A percentile compares a stretch with the other conserved stretches of the same genome.
phyloP scores from a whole-genome alignment of 1,140 invertebrate genomes.

The Sweltsa coloradensis region DNA sequence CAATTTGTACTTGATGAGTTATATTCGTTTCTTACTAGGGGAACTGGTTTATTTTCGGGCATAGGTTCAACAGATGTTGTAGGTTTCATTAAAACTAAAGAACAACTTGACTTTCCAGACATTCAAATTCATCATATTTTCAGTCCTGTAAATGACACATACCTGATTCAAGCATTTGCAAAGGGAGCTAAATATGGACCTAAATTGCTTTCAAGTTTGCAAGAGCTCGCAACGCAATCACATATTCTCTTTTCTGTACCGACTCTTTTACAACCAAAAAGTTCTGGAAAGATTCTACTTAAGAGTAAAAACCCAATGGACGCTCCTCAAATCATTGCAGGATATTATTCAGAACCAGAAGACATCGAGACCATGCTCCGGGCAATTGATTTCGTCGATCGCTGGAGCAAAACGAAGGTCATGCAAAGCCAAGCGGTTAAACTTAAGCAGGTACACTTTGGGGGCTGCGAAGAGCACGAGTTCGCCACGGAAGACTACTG shows the following conservation, averaged over 20 bases:
- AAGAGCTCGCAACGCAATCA: slow-evolving; percentile 17
- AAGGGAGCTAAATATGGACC: background rate
- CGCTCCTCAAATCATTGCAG: slow-evolving; percentile 37
- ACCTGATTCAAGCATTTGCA: background rate
- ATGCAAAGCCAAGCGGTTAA: slow-evolving; percentile 24
- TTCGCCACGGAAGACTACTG: slow-evolving; percentile 45
- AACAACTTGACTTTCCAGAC: slow-evolving; percentile 32
- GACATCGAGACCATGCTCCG: slow-evolving; percentile 23
- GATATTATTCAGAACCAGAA: slow-evolving; percentile 26
- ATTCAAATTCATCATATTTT: slow-evolving; percentile 38
- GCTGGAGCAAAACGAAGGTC: slow-evolving; percentile 20
- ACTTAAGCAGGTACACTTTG: slow-evolving; percentile 23
- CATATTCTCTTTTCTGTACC: slow-evolving; percentile 24
- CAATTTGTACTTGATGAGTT: background rate
- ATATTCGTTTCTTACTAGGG: slow-evolving; percentile 10
- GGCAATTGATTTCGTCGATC: slow-evolving; percentile 14
- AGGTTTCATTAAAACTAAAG: slow-evolving; percentile 8
- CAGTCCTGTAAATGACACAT: background rate
- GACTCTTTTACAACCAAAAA: slow-evolving; percentile 25
- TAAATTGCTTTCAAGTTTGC: background rate
- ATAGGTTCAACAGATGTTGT: slow-evolving; percentile 1
- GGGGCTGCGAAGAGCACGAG: slow-evolving; percentile 28
- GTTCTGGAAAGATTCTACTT: slow-evolving; percentile 27
- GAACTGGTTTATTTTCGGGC: slow-evolving; percentile 7
- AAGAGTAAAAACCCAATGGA: slow-evolving; percentile 30